These are phyloP conservation scores for Drosophila gaucha DNA, from an alignment of 2,888 invertebrate genomes.

Conservation along the genomic window DNA sequence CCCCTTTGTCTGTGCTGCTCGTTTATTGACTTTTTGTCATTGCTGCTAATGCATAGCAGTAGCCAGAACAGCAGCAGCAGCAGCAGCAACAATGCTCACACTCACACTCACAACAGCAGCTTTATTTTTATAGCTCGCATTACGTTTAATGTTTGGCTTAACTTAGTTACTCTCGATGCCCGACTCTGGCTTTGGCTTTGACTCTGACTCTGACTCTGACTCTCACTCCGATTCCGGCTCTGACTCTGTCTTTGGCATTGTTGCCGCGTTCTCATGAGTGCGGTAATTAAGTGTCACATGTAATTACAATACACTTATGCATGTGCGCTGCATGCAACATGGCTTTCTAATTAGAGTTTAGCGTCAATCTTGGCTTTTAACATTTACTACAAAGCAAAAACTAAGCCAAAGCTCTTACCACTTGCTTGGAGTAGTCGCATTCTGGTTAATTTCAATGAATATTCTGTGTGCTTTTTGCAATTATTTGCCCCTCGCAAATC, in stretches of 20 bases:
- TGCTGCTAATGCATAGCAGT: slow-evolving; percentile 75
- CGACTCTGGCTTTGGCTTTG: slow-evolving; percentile 24
- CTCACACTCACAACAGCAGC: slow-evolving; percentile 59
- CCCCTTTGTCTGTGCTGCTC: slow-evolving; percentile 37
- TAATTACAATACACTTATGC: slow-evolving; percentile 81
- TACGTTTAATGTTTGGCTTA: slow-evolving; percentile 79
- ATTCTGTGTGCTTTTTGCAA: slow-evolving; percentile 61
- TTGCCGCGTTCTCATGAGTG: slow-evolving; percentile 53
- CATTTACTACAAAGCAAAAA: slow-evolving; percentile 21
- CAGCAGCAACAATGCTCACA: slow-evolving; percentile 15
- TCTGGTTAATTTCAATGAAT: slow-evolving; percentile 67
- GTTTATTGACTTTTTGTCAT: slow-evolving; percentile 79
- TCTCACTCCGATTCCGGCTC: slow-evolving; percentile 19
- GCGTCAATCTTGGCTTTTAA: slow-evolving; percentile 51
- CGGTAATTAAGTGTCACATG: slow-evolving; percentile 80
- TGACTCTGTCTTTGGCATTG: slow-evolving; percentile 27
- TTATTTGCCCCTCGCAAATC: slow-evolving; percentile 61
- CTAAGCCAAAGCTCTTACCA: slow-evolving; percentile 20
- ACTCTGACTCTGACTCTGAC: slow-evolving; percentile 12
- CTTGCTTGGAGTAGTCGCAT: slow-evolving; percentile 13
- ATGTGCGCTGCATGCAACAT: slow-evolving; percentile 63
- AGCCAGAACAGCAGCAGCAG: slow-evolving; percentile 40
- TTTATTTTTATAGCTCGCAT: slow-evolving; percentile 76
- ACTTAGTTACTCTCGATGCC: slow-evolving; percentile 69
- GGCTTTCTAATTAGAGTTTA: slow-evolving; percentile 79